A percentile compares a stretch with the other conserved stretches of the same genome.
Conservation (phyloP, 2,888 invertebrate genomes). For the Netelia inedita region DNA sequence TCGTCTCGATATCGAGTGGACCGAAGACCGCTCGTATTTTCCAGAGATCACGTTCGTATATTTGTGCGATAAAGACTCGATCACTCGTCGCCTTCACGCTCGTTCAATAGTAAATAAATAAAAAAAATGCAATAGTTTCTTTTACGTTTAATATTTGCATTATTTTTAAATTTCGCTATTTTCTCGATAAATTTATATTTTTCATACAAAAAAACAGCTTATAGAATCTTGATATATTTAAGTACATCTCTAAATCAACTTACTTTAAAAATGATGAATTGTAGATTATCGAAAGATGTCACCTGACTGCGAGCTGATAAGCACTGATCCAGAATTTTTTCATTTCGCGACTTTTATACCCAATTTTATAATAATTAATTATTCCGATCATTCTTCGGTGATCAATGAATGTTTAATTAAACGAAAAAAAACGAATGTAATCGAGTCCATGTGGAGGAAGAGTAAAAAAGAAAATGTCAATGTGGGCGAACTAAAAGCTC, state of each 20-base stretch:
- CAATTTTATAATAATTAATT: slow-evolving; percentile 72
- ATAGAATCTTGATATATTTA: background rate
- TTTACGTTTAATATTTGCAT: background rate
- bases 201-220: background rate
- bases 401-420: slow-evolving; percentile 41
- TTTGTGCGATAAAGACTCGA: slow-evolving; percentile 10
- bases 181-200: background rate
- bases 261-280: background rate
- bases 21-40: background rate
- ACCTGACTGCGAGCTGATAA: slow-evolving; percentile 36
- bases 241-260: background rate
- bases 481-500: slow-evolving; percentile 50
- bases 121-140: background rate
- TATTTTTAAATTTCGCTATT: background rate
- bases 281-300: background rate
- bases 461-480: slow-evolving; percentile 46
- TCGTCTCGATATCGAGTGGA: slow-evolving; percentile 25
- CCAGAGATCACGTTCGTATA: slow-evolving; percentile 52
- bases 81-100: background rate
- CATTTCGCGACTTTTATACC: slow-evolving; percentile 74
- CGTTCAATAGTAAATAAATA: background rate
- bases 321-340: slow-evolving; percentile 44
- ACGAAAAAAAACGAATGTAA: slow-evolving; percentile 39
- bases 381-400: slow-evolving; percentile 76
- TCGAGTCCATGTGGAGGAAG: slow-evolving; percentile 46